Conservation (phyloP, 2,888 invertebrate genomes). For the Conops quadrifasciatus region DNA sequence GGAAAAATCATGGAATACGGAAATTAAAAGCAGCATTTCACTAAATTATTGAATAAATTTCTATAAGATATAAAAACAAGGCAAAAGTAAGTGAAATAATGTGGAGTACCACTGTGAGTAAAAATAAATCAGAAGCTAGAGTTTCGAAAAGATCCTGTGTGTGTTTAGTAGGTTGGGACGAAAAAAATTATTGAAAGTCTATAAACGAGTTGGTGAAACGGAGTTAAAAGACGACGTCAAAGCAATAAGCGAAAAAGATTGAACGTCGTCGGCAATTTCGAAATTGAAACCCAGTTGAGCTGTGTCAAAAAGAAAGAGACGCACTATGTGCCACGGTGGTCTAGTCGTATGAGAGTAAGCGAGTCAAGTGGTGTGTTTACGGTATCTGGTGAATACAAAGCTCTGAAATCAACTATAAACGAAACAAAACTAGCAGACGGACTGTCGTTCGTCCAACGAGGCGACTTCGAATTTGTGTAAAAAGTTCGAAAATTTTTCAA, state of each 20-base stretch:
- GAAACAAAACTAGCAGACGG: conserved; percentile 36
- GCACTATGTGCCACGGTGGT: conserved; percentile 1
- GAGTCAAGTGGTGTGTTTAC: conserved; percentile 19
- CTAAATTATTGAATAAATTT: conserved; percentile 43
- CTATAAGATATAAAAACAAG: conserved; percentile 33
- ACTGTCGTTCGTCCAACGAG: conserved; percentile 42
- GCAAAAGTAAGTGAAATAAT: conserved; percentile 43
- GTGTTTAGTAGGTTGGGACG: conserved; percentile 33
- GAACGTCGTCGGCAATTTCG: conserved; percentile 38
- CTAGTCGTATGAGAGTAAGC: conserved; percentile 24
- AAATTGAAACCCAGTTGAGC: conserved; percentile 35
- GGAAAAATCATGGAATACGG: conserved; percentile 43
- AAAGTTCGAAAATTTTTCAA: conserved; percentile 26
- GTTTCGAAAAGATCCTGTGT: conserved; percentile 30
- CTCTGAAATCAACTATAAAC: conserved; percentile 24
- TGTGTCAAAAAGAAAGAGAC: conserved; percentile 20
- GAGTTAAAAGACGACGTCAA: conserved; percentile 11
- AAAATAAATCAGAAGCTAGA: conserved; percentile 6
- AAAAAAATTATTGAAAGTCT: conserved; percentile 24
- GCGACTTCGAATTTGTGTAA: conserved; percentile 42
- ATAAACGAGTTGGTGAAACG: conserved; percentile 21
- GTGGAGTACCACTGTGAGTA: neutral
- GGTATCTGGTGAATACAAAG: conserved; percentile 24
- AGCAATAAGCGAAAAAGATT: conserved; percentile 20
- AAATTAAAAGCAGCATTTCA: conserved; percentile 42